Conservation (phyloP, 2,113 vertebrate genomes). For the Chamaetylas fuelleborni region DNA sequence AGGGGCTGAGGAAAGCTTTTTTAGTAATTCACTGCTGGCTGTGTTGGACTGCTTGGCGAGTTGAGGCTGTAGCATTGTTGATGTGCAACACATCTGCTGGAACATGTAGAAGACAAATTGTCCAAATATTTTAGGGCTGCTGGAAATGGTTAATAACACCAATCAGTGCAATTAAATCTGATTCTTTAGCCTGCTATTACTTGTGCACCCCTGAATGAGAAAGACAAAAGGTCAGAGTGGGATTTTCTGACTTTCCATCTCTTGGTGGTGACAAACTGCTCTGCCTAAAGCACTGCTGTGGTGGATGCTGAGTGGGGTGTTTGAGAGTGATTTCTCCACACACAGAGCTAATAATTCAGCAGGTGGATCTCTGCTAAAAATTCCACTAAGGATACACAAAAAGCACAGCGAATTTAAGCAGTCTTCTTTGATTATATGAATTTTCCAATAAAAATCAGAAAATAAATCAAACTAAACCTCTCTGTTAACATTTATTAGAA, state of each 20-base stretch:
- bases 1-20: not conserved
- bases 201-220: not conserved
- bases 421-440: not conserved
- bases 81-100: not conserved
- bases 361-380: not conserved
- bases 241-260: not conserved
- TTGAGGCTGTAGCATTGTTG: not conserved
- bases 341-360: not conserved
- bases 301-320: not conserved
- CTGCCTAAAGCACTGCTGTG: not conserved
- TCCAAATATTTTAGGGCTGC: not conserved
- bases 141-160: not conserved
- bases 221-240: not conserved
- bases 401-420: not conserved
- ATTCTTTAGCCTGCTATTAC: not conserved
- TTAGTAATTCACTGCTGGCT: not conserved
- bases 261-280: not conserved
- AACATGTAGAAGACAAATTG: not conserved
- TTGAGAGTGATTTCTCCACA: not conserved
- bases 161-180: not conserved
- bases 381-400: not conserved
- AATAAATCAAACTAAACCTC: not conserved
- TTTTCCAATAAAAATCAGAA: conserved; percentile 10
- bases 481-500: not conserved
- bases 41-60: not conserved